phyloP scores from a whole-genome alignment of 1,140 invertebrate genomes.

The Temnothorax longispinosus region DNA sequence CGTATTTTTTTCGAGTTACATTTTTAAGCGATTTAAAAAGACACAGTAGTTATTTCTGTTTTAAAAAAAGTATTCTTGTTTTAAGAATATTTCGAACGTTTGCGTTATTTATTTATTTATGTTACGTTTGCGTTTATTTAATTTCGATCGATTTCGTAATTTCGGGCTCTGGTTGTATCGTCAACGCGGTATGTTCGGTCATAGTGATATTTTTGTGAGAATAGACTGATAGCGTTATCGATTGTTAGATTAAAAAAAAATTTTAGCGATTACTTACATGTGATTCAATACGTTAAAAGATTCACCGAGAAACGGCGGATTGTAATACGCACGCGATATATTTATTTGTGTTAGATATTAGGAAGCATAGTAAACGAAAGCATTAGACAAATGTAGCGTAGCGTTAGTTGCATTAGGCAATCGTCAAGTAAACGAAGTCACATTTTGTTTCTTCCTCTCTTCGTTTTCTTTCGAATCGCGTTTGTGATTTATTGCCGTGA shows the following conservation, averaged over 20 bases:
- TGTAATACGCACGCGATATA: conserved; percentile 68
- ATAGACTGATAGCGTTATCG: conserved; percentile 78
- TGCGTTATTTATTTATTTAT: conserved; percentile 24
- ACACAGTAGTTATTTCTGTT: not conserved
- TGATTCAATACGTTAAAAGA: conserved; percentile 74
- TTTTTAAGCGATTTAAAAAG: conserved; percentile 26
- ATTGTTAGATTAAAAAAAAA: conserved; percentile 67
- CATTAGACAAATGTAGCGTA: conserved; percentile 71
- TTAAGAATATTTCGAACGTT: not conserved
- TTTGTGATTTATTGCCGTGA: conserved; percentile 52
- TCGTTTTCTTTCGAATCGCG: conserved; percentile 45
- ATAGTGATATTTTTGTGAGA: conserved; percentile 78
- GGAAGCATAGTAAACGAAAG: conserved; percentile 69
- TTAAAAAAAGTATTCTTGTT: not conserved
- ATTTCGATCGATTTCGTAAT: conserved; percentile 2
- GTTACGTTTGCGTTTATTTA: not conserved
- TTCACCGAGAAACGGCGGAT: conserved; percentile 54
- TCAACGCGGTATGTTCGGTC: conserved; percentile 67
- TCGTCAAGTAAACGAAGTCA: conserved; percentile 58
- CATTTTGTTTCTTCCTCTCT: conserved; percentile 3
- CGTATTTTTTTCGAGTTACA: not conserved
- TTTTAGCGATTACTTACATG: conserved; percentile 69
- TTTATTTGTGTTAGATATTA: conserved; percentile 79
- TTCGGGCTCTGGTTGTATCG: conserved; percentile 43
- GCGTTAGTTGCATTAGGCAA: conserved; percentile 67